These are phyloP conservation scores for Sminthurides bifidus DNA, from an alignment of 1,140 invertebrate species.

Conservation along the genomic window DNA sequence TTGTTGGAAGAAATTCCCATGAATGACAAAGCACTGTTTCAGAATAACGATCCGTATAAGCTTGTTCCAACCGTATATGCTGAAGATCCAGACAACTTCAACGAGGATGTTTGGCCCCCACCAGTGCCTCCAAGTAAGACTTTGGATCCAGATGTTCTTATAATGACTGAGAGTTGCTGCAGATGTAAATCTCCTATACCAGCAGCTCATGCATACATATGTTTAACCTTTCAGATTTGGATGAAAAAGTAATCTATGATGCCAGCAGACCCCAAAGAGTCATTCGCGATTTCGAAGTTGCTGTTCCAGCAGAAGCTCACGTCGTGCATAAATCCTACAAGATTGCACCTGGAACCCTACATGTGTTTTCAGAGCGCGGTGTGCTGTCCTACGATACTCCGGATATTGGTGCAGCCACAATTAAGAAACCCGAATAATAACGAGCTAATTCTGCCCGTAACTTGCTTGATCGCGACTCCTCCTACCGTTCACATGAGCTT, in stretches of 20 bases:
- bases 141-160: neutral
- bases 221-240: constrained; percentile 15
- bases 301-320: constrained; percentile 18
- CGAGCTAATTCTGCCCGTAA: too few relatives aligned
- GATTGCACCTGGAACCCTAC: constrained; percentile 29
- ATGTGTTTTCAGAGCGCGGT: constrained; percentile 27
- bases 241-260: constrained; percentile 27
- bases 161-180: neutral
- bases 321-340: constrained; percentile 14
- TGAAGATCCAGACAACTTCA: constrained; percentile 22
- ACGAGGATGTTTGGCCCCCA: constrained; percentile 23
- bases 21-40: constrained; percentile 21
- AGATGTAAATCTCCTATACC: neutral
- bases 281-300: constrained; percentile 27
- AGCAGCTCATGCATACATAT: neutral
- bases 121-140: constrained; percentile 20
- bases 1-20: constrained; percentile 24
- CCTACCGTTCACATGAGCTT: too few relatives aligned
- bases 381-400: constrained; percentile 27
- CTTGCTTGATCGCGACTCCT: too few relatives aligned
- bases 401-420: constrained; percentile 22
- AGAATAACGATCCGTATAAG: constrained; percentile 16
- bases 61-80: constrained; percentile 27
- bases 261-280: constrained; percentile 18
- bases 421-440: too few relatives aligned